Base-by-base conservation (phyloP, 2,113 vertebrate genomes). In the Stigmatopora argus region DNA sequence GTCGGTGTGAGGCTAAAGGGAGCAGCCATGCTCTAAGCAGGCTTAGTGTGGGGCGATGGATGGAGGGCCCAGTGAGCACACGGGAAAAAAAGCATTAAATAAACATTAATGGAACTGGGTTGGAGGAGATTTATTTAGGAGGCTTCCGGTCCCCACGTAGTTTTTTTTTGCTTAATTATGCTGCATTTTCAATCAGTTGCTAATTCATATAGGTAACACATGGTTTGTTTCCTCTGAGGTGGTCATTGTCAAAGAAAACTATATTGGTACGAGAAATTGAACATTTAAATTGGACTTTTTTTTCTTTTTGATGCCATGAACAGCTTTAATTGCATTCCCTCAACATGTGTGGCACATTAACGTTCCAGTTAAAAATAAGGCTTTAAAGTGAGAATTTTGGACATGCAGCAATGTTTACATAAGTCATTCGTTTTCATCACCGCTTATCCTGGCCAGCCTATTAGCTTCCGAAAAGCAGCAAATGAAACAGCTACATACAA, bases 101-200 rank as follows among this genome's bases (percentile, higher is more conserved):
- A 90, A 91, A 90, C 89, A 90, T 91, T 87, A 89, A 89, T 91
- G 86, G 82, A 92, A 91, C 79, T 91, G 79, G 89, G 90, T 91
- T 91, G 88, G 82, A 82, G 75, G 84, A 90, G 90, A 92, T 90
- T 89, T 91, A 90, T 91, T 88, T 87, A 77, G 83, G 75, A 77
- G 75, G 82, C 79, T 86, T 90, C 85, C 87, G 82, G 84, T 85
- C 77, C 81, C 77, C 81, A 77, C 81, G 82, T 75, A 11, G 38
- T 38, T 26, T 17, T 7, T 62, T 44, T 61, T 7, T 34, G 17
- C 8, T 72, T 82, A 77, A 31, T 87, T 79, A 78, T 80, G 82
- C 77, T 70, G 83, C 79, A 85, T 85, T 89, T 91, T 45, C 89
- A 90, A 90, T 89, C 88, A 88, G 83, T 88, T 85, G 85, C 86